Conservation (phyloP, 2,797 vertebrate species). For the Stomatorhinus walkeri region DNA sequence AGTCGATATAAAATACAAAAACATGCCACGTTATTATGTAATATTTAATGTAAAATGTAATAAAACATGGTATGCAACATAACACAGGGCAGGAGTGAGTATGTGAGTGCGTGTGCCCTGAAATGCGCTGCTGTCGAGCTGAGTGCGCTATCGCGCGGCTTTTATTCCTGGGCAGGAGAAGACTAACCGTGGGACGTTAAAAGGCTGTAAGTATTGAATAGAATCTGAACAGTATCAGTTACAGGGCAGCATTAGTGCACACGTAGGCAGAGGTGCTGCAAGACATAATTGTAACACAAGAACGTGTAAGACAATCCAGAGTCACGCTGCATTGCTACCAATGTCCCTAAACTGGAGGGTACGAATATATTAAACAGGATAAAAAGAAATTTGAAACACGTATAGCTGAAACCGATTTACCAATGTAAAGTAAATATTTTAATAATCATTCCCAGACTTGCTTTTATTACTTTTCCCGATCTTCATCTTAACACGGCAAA, state of each 20-base stretch:
- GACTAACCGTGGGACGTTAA: neutral
- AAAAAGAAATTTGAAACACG: neutral
- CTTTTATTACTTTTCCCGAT: neutral
- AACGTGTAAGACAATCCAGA: neutral
- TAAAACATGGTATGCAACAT: neutral
- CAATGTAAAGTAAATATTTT: neutral
- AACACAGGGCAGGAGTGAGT: neutral
- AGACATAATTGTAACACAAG: neutral
- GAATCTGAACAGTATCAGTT: neutral
- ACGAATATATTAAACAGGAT: neutral
- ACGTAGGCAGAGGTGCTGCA: neutral
- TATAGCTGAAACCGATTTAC: neutral
- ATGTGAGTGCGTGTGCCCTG: neutral
- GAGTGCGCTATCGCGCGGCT: neutral
- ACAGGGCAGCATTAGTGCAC: neutral
- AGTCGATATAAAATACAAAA: neutral
- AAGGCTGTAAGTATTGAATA: neutral
- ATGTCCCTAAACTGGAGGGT: neutral
- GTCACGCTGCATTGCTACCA: neutral
- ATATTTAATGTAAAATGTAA: neutral
- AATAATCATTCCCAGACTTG: neutral
- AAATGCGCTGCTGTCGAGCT: neutral
- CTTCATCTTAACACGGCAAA: neutral
- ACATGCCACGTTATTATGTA: neutral
- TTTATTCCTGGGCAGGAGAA: neutral